Evolutionary conservation across 1,140 invertebrate genomes (phyloP).

Genomic region (Pteromalus puparum): DNA sequence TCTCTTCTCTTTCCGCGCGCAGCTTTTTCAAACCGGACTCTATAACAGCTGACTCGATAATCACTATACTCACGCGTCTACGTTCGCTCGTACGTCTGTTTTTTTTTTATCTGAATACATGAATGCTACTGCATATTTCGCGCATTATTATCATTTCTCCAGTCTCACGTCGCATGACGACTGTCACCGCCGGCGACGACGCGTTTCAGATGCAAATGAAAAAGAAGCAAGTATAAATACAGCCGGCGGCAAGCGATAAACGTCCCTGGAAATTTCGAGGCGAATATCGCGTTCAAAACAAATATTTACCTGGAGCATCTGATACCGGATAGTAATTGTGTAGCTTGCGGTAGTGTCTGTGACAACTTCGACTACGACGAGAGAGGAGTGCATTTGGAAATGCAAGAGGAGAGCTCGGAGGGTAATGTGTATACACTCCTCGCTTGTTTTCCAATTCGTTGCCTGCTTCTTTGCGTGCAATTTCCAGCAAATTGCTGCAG

Average conservation of each 20-base stretch:
- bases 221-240: background rate
- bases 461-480: conserved; percentile 22
- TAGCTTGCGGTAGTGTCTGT: background rate
- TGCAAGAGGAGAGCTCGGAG: background rate
- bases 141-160: no score
- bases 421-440: background rate
- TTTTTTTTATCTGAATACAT: background rate
- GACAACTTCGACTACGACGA: background rate
- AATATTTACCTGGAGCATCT: conserved; percentile 1
- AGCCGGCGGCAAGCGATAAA: background rate
- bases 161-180: background rate
- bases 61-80: background rate
- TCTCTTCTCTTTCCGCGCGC: background rate
- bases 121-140: background rate
- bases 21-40: conserved; percentile 11
- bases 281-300: background rate
- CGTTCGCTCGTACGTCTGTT: background rate
- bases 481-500: background rate
- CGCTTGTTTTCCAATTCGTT: conserved; percentile 11
- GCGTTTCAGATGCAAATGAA: conserved; percentile 23
- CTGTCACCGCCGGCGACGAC: no score
- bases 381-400: conserved; percentile 18
- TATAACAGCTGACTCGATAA: conserved; percentile 38
- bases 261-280: background rate
- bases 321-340: background rate